Percentiles rank a stretch among this genome's conserved stretches.
phyloP scores from a whole-genome alignment of 1,140 invertebrate genomes.

The Trichonephila clavata region DNA sequence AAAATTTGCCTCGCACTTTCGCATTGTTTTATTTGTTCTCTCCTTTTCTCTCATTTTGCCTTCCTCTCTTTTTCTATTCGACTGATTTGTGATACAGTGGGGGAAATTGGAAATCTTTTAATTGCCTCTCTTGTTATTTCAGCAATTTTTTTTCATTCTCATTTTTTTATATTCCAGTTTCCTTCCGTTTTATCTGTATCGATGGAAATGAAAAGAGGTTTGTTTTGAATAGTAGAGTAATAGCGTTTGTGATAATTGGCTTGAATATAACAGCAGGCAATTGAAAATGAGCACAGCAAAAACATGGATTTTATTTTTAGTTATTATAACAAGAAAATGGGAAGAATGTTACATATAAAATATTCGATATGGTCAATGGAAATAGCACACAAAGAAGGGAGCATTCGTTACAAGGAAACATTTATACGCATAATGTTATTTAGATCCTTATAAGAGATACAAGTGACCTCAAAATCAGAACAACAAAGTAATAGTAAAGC shows the following conservation, averaged over 20 bases:
- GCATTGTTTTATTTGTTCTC: neutral
- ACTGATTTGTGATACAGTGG: conserved; percentile 5
- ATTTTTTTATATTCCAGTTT: neutral
- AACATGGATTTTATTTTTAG: too few relatives aligned
- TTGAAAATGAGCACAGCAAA: neutral
- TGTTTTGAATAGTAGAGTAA: neutral
- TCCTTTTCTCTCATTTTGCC: neutral
- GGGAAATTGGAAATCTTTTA: neutral
- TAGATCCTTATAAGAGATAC: too few relatives aligned
- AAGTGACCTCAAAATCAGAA: too few relatives aligned
- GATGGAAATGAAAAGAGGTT: neutral
- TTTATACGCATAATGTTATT: too few relatives aligned
- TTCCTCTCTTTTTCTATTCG: neutral
- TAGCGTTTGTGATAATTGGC: neutral
- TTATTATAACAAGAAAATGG: too few relatives aligned
- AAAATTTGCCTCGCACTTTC: neutral
- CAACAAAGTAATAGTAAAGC: too few relatives aligned
- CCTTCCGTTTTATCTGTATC: neutral
- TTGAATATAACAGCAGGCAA: too few relatives aligned
- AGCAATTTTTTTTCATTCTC: neutral
- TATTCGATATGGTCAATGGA: too few relatives aligned
- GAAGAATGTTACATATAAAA: too few relatives aligned
- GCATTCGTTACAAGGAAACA: too few relatives aligned
- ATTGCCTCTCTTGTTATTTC: neutral
- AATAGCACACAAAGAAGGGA: too few relatives aligned